These are phyloP conservation scores for Intoshia linei DNA, from an alignment of 1,140 invertebrate genomes.

Conservation along the genomic window DNA sequence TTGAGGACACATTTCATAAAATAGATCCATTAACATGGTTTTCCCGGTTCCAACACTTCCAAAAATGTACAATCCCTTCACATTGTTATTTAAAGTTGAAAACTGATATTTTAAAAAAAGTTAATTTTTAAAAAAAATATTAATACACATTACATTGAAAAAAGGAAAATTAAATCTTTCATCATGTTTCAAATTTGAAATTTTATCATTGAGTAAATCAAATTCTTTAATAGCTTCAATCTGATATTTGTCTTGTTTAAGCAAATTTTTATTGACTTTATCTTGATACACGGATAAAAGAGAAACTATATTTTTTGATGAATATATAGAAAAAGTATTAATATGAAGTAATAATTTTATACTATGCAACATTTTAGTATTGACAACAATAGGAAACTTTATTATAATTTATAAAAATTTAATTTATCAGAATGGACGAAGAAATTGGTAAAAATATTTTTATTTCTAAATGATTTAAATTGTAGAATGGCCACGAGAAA, in stretches of 20 bases:
- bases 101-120: slow-evolving; percentile 4
- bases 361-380: no score
- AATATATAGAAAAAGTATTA: no score
- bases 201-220: not conserved
- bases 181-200: not conserved
- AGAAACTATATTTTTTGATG: no score
- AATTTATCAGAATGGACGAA: no score
- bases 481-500: no score
- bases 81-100: slow-evolving; percentile 4
- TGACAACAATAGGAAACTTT: no score
- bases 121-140: not conserved
- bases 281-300: no score
- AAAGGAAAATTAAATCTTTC: not conserved
- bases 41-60: slow-evolving; percentile 29
- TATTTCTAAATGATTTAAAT: no score
- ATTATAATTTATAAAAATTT: no score
- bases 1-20: slow-evolving; percentile 41
- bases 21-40: slow-evolving; percentile 94
- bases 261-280: no score
- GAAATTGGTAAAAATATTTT: no score
- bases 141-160: not conserved
- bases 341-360: no score
- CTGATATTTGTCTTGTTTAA: not conserved
- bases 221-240: not conserved
- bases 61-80: slow-evolving; percentile 26